Evolutionary conservation across 2,888 invertebrate genomes (phyloP).

Genomic region (Vanessa cardui): DNA sequence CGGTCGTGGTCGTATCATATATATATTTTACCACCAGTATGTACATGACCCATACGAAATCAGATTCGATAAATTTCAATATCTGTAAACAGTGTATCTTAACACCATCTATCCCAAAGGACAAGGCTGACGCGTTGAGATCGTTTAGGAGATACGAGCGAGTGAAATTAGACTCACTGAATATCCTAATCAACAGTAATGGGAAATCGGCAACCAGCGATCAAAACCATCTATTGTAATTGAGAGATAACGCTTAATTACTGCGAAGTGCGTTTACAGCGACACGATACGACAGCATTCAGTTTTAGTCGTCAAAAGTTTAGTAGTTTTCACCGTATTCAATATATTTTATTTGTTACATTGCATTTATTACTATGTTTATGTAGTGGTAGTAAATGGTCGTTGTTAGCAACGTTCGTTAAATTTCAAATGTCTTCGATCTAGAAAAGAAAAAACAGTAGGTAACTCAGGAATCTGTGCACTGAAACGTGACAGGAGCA

Average conservation of each 20-base stretch:
- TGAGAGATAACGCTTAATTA: conserved; percentile 40
- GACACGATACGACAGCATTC: not conserved
- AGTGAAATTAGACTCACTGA: conserved; percentile 26
- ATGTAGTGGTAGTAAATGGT: no score
- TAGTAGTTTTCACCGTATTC: no score
- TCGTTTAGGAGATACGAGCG: conserved; percentile 18
- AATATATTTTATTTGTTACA: no score
- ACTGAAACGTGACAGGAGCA: no score
- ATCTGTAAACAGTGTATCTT: not conserved
- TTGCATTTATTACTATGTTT: no score
- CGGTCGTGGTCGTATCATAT: no score
- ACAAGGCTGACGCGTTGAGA: conserved; percentile 7
- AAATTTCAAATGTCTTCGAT: no score
- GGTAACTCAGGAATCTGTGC: no score
- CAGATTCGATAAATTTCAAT: not conserved
- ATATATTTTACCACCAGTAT: no score
- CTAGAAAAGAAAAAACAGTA: no score
- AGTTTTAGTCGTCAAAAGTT: not conserved
- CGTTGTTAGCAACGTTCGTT: no score
- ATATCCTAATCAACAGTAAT: conserved; percentile 20
- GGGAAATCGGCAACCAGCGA: conserved; percentile 19
- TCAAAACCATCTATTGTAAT: conserved; percentile 35
- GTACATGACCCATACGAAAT: no score
- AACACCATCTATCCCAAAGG: conserved; percentile 5
- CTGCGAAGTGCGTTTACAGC: conserved; percentile 20